Percentiles rank a stretch among this genome's conserved stretches.
These are phyloP conservation scores for Aptenodytes patagonicus DNA, from an alignment of 2,113 vertebrate genomes.

Conservation along the genomic window DNA sequence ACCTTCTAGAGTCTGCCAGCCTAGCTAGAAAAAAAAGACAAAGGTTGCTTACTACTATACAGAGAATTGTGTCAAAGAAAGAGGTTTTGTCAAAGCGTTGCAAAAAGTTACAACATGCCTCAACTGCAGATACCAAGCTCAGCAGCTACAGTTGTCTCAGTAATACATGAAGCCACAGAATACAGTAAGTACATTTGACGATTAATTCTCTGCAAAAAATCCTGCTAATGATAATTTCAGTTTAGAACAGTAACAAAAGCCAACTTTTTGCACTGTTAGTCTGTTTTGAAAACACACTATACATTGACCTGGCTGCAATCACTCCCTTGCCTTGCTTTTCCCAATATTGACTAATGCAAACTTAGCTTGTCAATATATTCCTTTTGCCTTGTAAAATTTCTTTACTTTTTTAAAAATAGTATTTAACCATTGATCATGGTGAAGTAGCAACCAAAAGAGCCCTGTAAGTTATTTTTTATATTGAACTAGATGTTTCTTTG, in stretches of 20 bases:
- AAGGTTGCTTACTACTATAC: background rate
- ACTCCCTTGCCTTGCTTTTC: background rate
- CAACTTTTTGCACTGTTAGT: background rate
- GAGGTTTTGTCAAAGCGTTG: background rate
- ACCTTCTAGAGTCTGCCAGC: background rate
- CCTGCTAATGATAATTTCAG: background rate
- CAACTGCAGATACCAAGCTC: background rate
- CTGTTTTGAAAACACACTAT: background rate
- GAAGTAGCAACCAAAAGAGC: background rate
- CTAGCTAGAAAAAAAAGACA: background rate
- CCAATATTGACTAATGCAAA: background rate
- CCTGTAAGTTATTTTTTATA: background rate
- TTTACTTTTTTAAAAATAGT: background rate
- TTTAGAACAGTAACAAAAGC: background rate
- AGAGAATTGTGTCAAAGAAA: background rate
- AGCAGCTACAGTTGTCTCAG: background rate
- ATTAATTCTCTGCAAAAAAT: background rate
- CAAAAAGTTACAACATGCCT: accelerated
- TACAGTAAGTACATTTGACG: background rate
- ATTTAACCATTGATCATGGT: background rate
- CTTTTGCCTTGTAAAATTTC: background rate
- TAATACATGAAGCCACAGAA: background rate
- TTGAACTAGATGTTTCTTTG: background rate
- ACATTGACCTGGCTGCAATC: background rate
- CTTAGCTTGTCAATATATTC: background rate